Percentiles rank a stretch among this genome's conserved stretches.
Evolutionary conservation across 2,888 invertebrate genomes (phyloP).

Genomic region (Tenthredo notha): DNA sequence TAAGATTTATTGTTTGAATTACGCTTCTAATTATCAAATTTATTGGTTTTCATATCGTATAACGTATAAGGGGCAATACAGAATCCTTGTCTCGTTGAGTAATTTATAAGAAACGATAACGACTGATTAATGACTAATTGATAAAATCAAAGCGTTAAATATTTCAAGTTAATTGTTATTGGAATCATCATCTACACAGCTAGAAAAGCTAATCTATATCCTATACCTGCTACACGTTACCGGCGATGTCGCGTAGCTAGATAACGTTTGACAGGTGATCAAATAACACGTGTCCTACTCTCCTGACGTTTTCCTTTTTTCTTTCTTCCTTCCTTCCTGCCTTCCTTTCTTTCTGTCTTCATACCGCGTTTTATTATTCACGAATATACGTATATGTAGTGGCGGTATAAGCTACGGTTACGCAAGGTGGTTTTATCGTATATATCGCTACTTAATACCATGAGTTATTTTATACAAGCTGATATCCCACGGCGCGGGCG

Average conservation of each 20-base stretch:
- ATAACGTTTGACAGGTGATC: conserved; percentile 45
- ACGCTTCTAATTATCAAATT: conserved; percentile 29
- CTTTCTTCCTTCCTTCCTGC: neutral
- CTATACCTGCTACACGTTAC: neutral
- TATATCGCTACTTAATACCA: conserved; percentile 25
- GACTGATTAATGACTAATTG: conserved; percentile 39
- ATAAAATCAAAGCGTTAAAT: conserved; percentile 49
- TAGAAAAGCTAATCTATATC: neutral
- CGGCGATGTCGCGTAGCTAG: conserved; percentile 4
- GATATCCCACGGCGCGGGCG: conserved; percentile 22
- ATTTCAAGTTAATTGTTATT: conserved; percentile 43
- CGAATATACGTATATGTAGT: neutral
- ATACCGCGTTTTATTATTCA: conserved; percentile 19
- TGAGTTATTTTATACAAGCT: conserved; percentile 4
- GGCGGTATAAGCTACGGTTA: neutral
- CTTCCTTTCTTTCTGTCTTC: neutral
- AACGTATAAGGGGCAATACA: neutral
- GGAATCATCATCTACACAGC: neutral
- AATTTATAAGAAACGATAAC: conserved; percentile 24
- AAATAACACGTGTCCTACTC: conserved; percentile 43
- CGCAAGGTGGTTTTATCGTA: neutral
- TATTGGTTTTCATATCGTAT: conserved; percentile 34
- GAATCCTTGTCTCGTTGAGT: neutral
- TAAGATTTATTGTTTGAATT: conserved; percentile 33
- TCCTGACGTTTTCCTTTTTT: neutral